Conservation (phyloP, 2,888 invertebrate genomes). For the Smittia sp. region DNA sequence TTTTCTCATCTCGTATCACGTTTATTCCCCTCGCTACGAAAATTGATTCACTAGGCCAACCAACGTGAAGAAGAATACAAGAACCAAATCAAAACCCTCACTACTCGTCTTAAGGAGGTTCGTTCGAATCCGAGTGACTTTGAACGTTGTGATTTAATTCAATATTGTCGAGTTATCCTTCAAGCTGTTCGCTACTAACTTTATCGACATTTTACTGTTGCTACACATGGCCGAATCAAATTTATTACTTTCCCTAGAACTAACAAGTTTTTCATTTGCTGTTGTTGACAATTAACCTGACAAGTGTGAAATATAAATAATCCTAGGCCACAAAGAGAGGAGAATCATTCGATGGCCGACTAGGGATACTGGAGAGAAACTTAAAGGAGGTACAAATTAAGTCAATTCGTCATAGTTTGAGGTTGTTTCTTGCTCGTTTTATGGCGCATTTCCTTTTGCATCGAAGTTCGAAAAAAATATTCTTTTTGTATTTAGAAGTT, state of each 20-base stretch:
- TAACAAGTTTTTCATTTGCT: background rate
- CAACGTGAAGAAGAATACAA: slow-evolving; percentile 99
- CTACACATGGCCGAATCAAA: background rate
- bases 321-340: slow-evolving; percentile 90
- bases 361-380: slow-evolving; percentile 83
- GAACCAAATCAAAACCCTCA: slow-evolving; percentile 98
- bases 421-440: background rate
- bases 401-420: background rate
- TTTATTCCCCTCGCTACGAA: background rate
- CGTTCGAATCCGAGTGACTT: slow-evolving; percentile 13
- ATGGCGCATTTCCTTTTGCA: slow-evolving; percentile 11
- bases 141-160: background rate
- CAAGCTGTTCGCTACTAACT: slow-evolving; percentile 2
- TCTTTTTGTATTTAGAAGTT: no score
- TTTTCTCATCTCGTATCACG: slow-evolving; percentile 10
- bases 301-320: slow-evolving; percentile 45
- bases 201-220: background rate
- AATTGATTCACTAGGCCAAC: slow-evolving; percentile 72
- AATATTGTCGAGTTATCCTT: background rate
- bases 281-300: background rate
- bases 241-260: background rate
- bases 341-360: slow-evolving; percentile 88
- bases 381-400: slow-evolving; percentile 81
- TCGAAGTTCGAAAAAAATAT: no score
- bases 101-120: slow-evolving; percentile 99